Evolutionary conservation across 2,113 vertebrate species (phyloP).

Genomic region (Puntigrus tetrazona): DNA sequence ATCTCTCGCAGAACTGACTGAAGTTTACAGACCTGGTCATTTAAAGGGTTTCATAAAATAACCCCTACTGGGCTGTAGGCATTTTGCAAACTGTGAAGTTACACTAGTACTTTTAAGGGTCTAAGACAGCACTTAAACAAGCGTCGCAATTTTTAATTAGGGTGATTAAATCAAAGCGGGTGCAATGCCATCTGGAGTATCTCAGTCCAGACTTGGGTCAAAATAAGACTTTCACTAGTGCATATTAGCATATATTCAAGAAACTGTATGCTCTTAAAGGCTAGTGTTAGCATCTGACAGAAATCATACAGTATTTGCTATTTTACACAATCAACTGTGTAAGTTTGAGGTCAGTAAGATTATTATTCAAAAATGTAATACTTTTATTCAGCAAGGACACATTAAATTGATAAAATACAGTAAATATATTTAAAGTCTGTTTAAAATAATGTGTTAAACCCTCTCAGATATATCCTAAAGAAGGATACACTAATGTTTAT

Average conservation of each 20-base stretch:
- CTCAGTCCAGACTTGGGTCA: constrained; percentile 55
- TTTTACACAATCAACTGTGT: background rate
- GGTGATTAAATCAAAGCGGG: constrained; percentile 72
- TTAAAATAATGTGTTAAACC: too few relatives aligned
- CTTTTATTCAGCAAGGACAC: too few relatives aligned
- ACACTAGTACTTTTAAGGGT: constrained; percentile 46
- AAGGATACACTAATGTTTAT: too few relatives aligned
- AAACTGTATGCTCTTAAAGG: background rate
- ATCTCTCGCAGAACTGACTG: constrained; percentile 65
- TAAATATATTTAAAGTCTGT: too few relatives aligned
- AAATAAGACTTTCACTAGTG: constrained; percentile 1
- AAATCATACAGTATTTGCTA: background rate
- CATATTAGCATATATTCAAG: constrained; percentile 8
- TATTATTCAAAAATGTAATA: too few relatives aligned
- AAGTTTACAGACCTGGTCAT: constrained; percentile 76
- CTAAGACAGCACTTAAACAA: constrained; percentile 61
- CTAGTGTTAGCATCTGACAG: background rate
- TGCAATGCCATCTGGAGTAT: constrained; percentile 61
- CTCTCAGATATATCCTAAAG: too few relatives aligned
- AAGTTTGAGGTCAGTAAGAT: too few relatives aligned
- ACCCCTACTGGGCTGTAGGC: constrained; percentile 68
- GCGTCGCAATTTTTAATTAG: constrained; percentile 69
- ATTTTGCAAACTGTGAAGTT: constrained; percentile 69
- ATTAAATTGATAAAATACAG: too few relatives aligned
- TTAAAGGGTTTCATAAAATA: constrained; percentile 76